Base-by-base conservation (phyloP, 2,797 vertebrate genomes). In the Phalanger gymnotis region DNA sequence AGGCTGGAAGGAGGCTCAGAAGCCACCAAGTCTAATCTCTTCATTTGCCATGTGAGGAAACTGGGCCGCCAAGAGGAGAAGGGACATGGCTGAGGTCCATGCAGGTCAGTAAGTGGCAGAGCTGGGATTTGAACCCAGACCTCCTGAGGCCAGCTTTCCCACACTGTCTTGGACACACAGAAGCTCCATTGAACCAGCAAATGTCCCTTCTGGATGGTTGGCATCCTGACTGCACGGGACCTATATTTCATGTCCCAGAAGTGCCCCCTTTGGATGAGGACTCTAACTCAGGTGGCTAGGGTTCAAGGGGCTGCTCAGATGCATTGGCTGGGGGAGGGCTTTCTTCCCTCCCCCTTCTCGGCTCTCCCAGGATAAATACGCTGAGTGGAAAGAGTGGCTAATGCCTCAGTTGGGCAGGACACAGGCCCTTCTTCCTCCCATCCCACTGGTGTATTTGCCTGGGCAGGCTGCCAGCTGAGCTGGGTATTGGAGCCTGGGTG, bases 371-470 rank as follows among this genome's bases (percentile, higher is more conserved):
- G 94, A 27, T 91, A 92, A 97, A 95, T 14, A 94, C 54, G 92
- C 81, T 66, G 87, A 91, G 55, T 95, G 87, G 66, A 95, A 96
- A 96, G 90, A 90, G 93, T 57, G 89, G 81, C 66, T 93, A 56
- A 89, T 47, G 27, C 51, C 34, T 96, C 95, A 73, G 31, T 91
- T 91, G 96, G 95, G 54, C 57, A 96, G 92, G 16, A 87, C 58
- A 96, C 94, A 94, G 93, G 73, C 93, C 1, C 0, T 97, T 95
- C 96, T 97, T 96, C 92, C 92, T 96, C 93, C 92, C 34, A 90
- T 90, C 91, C 95, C 93, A 93, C 57, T 96, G 96, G 87, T 92
- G 92, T 97, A 95, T 97, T 98, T 97, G 94, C 91, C 94, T 96
- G 92, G 98, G 95, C 95, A 81, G 53, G 54, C 34, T 93, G 95